These are phyloP conservation scores for Lathronympha strigana DNA, from an alignment of 2,888 invertebrate genomes.

Conservation along the genomic window DNA sequence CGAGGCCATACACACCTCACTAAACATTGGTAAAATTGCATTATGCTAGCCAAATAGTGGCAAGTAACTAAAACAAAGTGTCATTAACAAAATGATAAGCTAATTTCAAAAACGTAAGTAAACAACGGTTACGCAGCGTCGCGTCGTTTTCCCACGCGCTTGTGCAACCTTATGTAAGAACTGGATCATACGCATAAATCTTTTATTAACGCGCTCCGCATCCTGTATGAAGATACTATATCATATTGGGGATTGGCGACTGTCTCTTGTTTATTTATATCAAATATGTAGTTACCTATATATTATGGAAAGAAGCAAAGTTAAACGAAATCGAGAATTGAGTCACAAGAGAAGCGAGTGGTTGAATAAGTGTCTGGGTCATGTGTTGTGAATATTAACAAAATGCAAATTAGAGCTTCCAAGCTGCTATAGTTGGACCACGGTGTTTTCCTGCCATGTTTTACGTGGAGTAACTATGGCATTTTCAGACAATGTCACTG, in stretches of 20 bases:
- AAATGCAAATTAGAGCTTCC: too few species aligned
- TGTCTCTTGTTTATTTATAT: neutral
- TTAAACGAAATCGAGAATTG: too few species aligned
- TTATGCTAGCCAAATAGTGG: slow-evolving; percentile 9
- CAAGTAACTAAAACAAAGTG: slow-evolving; percentile 3
- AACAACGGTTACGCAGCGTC: slow-evolving; percentile 11
- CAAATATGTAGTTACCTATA: neutral
- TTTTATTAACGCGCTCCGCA: slow-evolving; percentile 10
- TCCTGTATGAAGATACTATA: slow-evolving; percentile 13
- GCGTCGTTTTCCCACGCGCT: slow-evolving; percentile 56
- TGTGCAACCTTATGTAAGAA: slow-evolving; percentile 45
- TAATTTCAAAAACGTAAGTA: slow-evolving; percentile 9
- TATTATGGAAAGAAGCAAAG: neutral
- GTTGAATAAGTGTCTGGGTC: too few species aligned
- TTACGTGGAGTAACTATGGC: too few species aligned
- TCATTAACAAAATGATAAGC: slow-evolving; percentile 5
- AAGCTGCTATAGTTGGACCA: too few species aligned
- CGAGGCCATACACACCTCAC: neutral
- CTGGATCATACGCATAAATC: slow-evolving; percentile 23
- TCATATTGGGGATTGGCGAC: neutral
- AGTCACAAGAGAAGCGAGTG: too few species aligned
- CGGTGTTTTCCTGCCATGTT: too few species aligned
- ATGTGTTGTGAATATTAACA: too few species aligned
- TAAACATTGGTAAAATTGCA: too few species aligned
- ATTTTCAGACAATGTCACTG: too few species aligned